A percentile compares a stretch with the other conserved stretches of the same genome.
phyloP scores from a whole-genome alignment of 2,888 invertebrate genomes.

The Cryptophagus acutangulus region DNA sequence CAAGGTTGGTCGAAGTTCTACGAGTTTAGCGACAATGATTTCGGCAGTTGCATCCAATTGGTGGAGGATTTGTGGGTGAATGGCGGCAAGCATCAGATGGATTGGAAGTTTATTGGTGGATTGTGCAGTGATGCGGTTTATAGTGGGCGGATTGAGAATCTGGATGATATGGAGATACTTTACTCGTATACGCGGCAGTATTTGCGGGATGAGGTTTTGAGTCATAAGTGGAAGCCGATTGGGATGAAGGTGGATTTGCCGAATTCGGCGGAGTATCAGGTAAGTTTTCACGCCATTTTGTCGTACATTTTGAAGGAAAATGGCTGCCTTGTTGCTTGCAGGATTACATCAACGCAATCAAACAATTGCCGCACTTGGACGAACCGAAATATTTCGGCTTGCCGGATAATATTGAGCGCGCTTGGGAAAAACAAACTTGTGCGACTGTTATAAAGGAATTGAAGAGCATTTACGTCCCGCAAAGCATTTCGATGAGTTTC shows the following conservation, averaged over 20 bases:
- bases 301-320: neutral
- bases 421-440: conserved; percentile 61
- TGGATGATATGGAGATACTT: conserved; percentile 65
- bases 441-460: conserved; percentile 28
- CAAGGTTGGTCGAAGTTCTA: conserved; percentile 88
- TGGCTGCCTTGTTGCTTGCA: conserved; percentile 43
- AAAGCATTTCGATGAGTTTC: conserved; percentile 20
- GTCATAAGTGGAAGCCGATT: conserved; percentile 57
- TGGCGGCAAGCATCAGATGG: conserved; percentile 44
- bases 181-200: conserved; percentile 62
- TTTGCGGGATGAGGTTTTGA: conserved; percentile 55
- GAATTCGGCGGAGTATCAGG: conserved; percentile 51
- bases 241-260: conserved; percentile 51
- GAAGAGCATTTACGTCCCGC: conserved; percentile 29
- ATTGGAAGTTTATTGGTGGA: conserved; percentile 74
- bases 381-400: conserved; percentile 74
- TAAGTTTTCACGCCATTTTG: no score
- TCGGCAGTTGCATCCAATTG: conserved; percentile 67
- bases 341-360: conserved; percentile 64
- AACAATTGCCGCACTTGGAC: conserved; percentile 66
- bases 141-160: conserved; percentile 79
- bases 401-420: conserved; percentile 80
- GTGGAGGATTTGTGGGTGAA: conserved; percentile 46
- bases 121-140: conserved; percentile 76
- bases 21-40: conserved; percentile 80